Evolutionary conservation across 1,140 invertebrate genomes (phyloP).

Genomic region (Diabrotica undecimpunctata): DNA sequence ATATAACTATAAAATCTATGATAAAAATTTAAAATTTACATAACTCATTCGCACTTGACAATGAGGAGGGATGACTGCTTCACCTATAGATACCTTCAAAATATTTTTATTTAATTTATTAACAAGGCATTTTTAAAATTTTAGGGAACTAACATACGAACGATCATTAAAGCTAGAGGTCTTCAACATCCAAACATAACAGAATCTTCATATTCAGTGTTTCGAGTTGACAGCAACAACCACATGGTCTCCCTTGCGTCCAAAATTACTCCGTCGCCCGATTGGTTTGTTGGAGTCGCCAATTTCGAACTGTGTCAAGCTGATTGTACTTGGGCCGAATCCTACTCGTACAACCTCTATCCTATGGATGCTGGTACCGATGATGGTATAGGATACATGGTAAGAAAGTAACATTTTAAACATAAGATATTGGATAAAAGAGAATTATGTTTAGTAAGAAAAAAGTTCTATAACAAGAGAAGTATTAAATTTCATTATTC

Average conservation of each 20-base stretch:
- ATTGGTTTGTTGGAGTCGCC: constrained; percentile 97
- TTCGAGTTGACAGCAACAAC: constrained; percentile 85
- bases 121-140: constrained; percentile 21
- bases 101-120: no score
- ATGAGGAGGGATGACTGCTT: no score
- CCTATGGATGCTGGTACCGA: constrained; percentile 97
- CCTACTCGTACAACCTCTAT: constrained; percentile 82
- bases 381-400: constrained; percentile 86
- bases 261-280: constrained; percentile 93
- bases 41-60: no score
- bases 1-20: no score
- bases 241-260: constrained; percentile 92
- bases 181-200: constrained; percentile 91
- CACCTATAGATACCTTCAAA: no score
- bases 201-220: constrained; percentile 87
- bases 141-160: constrained; percentile 86
- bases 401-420: constrained; percentile 47
- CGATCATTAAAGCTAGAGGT: constrained; percentile 95
- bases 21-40: no score
- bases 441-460: no score
- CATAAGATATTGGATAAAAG: no score
- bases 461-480: no score
- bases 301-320: constrained; percentile 84
- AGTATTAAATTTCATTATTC: no score
- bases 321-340: constrained; percentile 90